Conservation (phyloP, 37 sponge, comb jelly and placozoan species). For the Bolinopsis microptera region DNA sequence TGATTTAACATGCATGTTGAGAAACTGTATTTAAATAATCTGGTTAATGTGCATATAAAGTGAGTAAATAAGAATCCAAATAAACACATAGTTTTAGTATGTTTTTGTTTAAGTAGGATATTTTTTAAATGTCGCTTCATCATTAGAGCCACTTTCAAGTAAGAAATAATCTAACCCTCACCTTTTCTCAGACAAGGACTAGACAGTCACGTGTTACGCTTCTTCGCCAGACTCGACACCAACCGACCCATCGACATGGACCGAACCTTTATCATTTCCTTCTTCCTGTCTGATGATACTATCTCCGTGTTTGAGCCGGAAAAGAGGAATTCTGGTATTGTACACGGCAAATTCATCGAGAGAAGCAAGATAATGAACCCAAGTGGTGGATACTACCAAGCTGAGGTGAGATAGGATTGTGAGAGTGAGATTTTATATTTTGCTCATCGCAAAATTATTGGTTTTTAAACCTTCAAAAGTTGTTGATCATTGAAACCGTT, state of each 20-base stretch:
- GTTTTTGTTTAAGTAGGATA: too few relatives aligned
- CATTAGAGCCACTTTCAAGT: too few relatives aligned
- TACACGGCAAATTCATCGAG: constrained; percentile 92
- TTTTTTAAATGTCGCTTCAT: too few relatives aligned
- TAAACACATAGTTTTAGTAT: too few relatives aligned
- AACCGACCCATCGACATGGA: constrained; percentile 85
- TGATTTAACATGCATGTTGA: not conserved
- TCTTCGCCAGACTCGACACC: constrained; percentile 88
- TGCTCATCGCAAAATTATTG: too few relatives aligned
- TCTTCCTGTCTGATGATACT: constrained; percentile 93
- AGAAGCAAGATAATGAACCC: constrained; percentile 77
- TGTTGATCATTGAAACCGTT: too few relatives aligned
- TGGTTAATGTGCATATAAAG: too few relatives aligned
- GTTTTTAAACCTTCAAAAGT: too few relatives aligned
- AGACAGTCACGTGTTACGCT: constrained; percentile 90
- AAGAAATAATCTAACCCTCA: too few relatives aligned
- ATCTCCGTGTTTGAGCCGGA: constrained; percentile 90
- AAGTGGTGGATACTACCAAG: constrained; percentile 69
- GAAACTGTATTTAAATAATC: not conserved
- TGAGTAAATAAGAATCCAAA: too few relatives aligned
- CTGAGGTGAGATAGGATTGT: constrained; percentile 74
- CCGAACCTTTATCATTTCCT: constrained; percentile 89
- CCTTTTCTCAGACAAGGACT: constrained; percentile 84
- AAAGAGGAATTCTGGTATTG: constrained; percentile 94
- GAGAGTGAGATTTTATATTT: too few relatives aligned